Evolutionary conservation across 2,797 vertebrate species (phyloP).

Genomic region (Uromys caudimaculatus): DNA sequence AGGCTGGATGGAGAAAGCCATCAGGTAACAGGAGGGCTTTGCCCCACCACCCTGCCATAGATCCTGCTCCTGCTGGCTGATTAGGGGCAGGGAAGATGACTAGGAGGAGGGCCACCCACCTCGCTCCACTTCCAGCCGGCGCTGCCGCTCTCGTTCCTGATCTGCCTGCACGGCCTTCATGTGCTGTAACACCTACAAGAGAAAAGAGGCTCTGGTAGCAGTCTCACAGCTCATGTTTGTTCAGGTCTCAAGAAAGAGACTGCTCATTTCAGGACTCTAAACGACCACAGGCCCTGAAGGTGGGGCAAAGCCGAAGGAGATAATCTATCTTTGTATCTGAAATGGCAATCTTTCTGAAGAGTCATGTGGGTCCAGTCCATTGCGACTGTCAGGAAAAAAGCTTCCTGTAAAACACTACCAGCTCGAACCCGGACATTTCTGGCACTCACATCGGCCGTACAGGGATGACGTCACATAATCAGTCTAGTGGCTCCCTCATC

Average conservation of each 20-base stretch:
- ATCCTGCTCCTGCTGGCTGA: not conserved
- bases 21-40: not conserved
- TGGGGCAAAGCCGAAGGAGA: not conserved
- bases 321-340: not conserved
- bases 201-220: not conserved
- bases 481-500: not conserved
- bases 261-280: not conserved
- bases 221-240: not conserved
- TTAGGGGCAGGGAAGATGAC: not conserved
- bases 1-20: not conserved
- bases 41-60: not conserved
- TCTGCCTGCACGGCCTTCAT: slow-evolving; percentile 94
- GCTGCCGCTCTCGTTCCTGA: slow-evolving; percentile 92
- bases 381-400: not conserved
- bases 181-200: slow-evolving; percentile 94
- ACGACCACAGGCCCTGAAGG: not conserved
- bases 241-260: not conserved
- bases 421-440: not conserved
- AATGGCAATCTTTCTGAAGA: not conserved
- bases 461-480: not conserved
- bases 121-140: slow-evolving; percentile 92
- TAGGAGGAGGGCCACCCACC: slow-evolving; percentile 85
- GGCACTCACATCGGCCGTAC: not conserved
- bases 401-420: not conserved
- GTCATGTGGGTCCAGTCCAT: not conserved